Evolutionary conservation across 2,888 invertebrate species (phyloP), one percentile per base, ranked within the genome.

Genomic region (Drosophila sordidula): DNA sequence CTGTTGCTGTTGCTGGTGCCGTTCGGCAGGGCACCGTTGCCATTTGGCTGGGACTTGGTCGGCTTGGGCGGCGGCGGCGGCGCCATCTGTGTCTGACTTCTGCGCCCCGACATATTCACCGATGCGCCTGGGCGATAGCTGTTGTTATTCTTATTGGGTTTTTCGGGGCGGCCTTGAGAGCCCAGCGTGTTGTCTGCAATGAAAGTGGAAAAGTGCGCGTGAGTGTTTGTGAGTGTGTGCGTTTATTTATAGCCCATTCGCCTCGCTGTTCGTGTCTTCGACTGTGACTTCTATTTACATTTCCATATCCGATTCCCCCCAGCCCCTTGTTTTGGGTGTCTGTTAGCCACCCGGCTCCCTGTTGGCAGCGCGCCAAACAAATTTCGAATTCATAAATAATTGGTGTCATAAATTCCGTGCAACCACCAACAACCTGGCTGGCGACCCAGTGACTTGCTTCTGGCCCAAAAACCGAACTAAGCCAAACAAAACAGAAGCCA

Each of bases 41-140:
- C 90, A 61, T 80, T 89, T 41, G 84, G 29, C 51, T 79, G 74
- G 26, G 88, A 80, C 81, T 92, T 92, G 56, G 69, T 84, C 70
- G 92, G 91, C 83, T 91, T 91, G 73, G 92, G 91, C 22, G 92
- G 92, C 65, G 92, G 92, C 72, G 92, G 91, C 58, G 92, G 92
- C 68, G 88, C 89, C 89, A 88, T 89, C 90, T 88, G 89, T 87
- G 76, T 86, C 80, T 87, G 91, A 90, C 90, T 90, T 81, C 87
- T 90, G 78, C 89, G 84, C 74, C 88, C 88, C 82, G 91, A 90
- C 91, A 90, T 90, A 71, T 75, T 89, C 80, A 54, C 42, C 42
- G 63, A 57, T 70, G 55, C 12, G 41, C 54, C 56, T 49, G 44
- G 44, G 61, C 65, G 51, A 63, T 55, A 49, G 41, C 52, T 44